Percentiles rank a stretch among this genome's conserved stretches.
phyloP scores from a whole-genome alignment of 2,797 vertebrate genomes.

The Gadopsis marmoratus region DNA sequence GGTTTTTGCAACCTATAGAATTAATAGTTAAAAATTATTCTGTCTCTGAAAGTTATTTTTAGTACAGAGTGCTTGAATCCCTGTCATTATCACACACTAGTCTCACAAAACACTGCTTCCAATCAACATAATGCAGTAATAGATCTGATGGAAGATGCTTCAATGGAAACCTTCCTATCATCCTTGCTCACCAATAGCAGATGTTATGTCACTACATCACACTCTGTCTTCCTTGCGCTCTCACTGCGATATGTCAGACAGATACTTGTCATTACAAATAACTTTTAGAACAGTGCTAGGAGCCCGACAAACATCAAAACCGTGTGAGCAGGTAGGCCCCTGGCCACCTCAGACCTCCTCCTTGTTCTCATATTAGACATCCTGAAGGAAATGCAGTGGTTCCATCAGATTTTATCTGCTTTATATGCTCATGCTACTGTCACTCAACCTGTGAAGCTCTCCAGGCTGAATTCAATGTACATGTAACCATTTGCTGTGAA shows the following conservation, averaged over 20 bases:
- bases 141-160: too few species aligned
- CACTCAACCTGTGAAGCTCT: neutral
- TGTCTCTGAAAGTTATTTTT: too few species aligned
- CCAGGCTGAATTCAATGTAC: neutral
- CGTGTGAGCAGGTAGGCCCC: neutral
- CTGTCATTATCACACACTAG: too few species aligned
- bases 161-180: too few species aligned
- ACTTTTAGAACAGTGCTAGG: neutral
- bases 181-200: too few species aligned
- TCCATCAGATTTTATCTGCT: neutral
- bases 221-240: too few species aligned
- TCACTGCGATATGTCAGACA: neutral
- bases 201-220: too few species aligned
- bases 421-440: neutral
- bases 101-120: too few species aligned
- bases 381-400: constrained; percentile 12
- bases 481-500: neutral
- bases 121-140: too few species aligned
- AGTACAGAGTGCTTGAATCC: too few species aligned
- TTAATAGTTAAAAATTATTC: too few species aligned
- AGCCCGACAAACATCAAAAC: neutral
- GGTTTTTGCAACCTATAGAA: too few species aligned
- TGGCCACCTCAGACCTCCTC: neutral
- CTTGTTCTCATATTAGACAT: constrained; percentile 12
- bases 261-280: constrained; percentile 6